A percentile compares a stretch with the other conserved stretches of the same genome.
Evolutionary conservation across 1,140 invertebrate genomes (phyloP).

Genomic region (Galleria mellonella): DNA sequence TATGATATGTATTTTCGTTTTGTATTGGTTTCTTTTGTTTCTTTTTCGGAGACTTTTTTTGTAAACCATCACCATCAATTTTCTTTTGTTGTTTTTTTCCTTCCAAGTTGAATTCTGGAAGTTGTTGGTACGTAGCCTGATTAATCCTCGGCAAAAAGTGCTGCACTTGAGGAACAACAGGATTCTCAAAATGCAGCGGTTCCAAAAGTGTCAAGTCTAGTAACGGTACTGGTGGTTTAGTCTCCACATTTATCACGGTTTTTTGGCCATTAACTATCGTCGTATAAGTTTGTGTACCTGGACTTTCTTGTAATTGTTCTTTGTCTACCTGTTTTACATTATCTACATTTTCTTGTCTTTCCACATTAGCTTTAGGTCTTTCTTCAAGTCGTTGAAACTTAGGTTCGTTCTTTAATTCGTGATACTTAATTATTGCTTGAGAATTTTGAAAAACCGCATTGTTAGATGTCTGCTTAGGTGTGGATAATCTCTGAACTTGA

Average conservation of each 20-base stretch:
- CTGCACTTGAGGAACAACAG: constrained; percentile 62
- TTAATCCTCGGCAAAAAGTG: constrained; percentile 58
- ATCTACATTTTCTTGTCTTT: neutral
- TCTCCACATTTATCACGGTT: constrained; percentile 38
- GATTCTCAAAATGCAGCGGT: constrained; percentile 56
- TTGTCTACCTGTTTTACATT: constrained; percentile 16
- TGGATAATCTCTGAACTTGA: constrained; percentile 14
- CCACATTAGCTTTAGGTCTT: constrained; percentile 4
- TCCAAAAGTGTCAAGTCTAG: constrained; percentile 56
- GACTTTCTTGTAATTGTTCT: constrained; percentile 27
- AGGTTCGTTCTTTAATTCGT: constrained; percentile 20
- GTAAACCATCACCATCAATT: constrained; percentile 13
- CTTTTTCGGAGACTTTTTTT: constrained; percentile 29
- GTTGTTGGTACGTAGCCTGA: constrained; percentile 42
- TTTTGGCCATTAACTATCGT: constrained; percentile 45
- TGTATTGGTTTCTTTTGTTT: constrained; percentile 32
- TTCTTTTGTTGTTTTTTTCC: constrained; percentile 33
- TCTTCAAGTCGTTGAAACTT: constrained; percentile 34
- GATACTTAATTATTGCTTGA: constrained; percentile 15
- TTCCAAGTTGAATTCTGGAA: constrained; percentile 29
- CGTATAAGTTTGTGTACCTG: constrained; percentile 32
- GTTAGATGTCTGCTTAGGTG: constrained; percentile 32
- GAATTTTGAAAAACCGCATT: constrained; percentile 29
- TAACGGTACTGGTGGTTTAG: constrained; percentile 50
- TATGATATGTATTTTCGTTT: constrained; percentile 17